phyloP scores from a whole-genome alignment of 2,888 invertebrate genomes.

The Galerucella pusilla region DNA sequence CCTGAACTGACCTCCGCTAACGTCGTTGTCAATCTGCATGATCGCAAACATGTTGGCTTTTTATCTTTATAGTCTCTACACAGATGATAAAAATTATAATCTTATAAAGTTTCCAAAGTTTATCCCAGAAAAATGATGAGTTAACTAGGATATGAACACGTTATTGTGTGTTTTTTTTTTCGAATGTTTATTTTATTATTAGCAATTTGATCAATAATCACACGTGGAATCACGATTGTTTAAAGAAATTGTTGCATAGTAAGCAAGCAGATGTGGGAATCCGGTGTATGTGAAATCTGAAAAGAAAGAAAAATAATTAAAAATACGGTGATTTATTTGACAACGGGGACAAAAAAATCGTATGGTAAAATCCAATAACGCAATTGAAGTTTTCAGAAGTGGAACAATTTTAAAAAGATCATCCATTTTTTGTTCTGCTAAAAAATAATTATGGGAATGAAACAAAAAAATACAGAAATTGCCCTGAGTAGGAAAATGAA shows the following conservation, averaged over 20 bases:
- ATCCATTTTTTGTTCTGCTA: no score
- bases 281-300: slow-evolving; percentile 11
- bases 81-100: slow-evolving; percentile 18
- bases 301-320: slow-evolving; percentile 5
- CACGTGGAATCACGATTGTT: slow-evolving; percentile 22
- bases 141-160: slow-evolving; percentile 34
- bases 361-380: background rate
- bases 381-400: background rate
- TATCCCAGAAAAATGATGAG: slow-evolving; percentile 32
- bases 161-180: slow-evolving; percentile 25
- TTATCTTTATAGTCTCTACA: slow-evolving; percentile 42
- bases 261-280: slow-evolving; percentile 16
- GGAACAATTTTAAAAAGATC: background rate
- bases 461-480: no score
- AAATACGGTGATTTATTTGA: slow-evolving; percentile 1
- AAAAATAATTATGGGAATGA: no score
- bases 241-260: slow-evolving; percentile 17
- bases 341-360: background rate
- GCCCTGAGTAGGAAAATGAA: no score
- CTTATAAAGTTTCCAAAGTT: slow-evolving; percentile 20
- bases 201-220: slow-evolving; percentile 27
- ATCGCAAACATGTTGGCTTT: slow-evolving; percentile 83
- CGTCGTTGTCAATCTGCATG: slow-evolving; percentile 90
- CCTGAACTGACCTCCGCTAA: slow-evolving; percentile 86
- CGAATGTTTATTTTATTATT: slow-evolving; percentile 28